Evolutionary conservation across 92 coral and sea anemone genomes (phyloP), one percentile per base, ranked within the genome.

Genomic region (Epizoanthus ramosus): DNA sequence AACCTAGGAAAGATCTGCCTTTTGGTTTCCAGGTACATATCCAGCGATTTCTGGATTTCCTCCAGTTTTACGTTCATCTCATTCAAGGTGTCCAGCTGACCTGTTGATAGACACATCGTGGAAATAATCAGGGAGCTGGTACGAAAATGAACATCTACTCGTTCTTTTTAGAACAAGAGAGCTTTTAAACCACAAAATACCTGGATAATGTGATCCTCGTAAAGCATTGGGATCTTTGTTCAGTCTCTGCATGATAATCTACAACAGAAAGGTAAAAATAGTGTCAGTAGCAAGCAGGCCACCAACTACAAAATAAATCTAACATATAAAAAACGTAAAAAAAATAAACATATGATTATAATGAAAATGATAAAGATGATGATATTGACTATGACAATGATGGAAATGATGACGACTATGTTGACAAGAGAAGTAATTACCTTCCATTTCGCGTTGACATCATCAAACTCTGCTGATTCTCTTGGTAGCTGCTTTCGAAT

Each of bases 381-480:
- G 5, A 50, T 25, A 28, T 17, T 3, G 31, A 41, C 50, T 35
- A 8, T 18, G 50, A 37, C 5, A 43, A 19, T 33, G 18, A 8
- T 37, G 12, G 24, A 3, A 13, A 8, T 75, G n/a, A 18, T 61
- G 25, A 16, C 61, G 50, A 37, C 6, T 28, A 19, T 58, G 25
- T 1, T 57, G 31, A 24, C 10, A 14, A 8, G 52, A 17, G 6
- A 25, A 16, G 52, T 28, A 54, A 61, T 74, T 85, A 97, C 99
- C 97, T 97, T 97, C 99, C 99, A 97, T 86, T 97, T 94, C 18
- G 89, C 91, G 58, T 97, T 97, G 35, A 97, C 99, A 47, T 92
- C 98, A 65, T 97, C 99, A 86, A 97, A 97, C 85, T 97, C 99
- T 21, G 99, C 99, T 5, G 99, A 97, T 84, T 97, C 99, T 69